Evolutionary conservation across 2,113 vertebrate species (phyloP).

Genomic region (Sylvia atricapilla): DNA sequence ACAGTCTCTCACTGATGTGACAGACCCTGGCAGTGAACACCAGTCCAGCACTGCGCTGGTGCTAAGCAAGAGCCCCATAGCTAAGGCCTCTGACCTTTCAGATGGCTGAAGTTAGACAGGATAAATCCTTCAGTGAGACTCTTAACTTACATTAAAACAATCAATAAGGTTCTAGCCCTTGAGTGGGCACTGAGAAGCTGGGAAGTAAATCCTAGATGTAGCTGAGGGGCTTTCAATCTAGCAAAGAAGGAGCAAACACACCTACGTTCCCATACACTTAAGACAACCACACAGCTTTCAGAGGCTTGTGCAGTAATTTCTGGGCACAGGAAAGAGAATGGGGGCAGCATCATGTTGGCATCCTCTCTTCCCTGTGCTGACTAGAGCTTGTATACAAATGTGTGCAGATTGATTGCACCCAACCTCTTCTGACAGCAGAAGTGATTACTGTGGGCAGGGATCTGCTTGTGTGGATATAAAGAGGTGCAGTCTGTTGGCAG

Average conservation of each 20-base stretch:
- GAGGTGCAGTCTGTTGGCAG: constrained; percentile 26
- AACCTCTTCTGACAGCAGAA: constrained; percentile 1
- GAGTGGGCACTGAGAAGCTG: not conserved
- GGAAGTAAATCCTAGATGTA: not conserved
- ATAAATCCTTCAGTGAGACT: not conserved
- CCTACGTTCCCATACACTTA: not conserved
- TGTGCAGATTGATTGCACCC: not conserved
- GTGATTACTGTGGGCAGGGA: constrained; percentile 26
- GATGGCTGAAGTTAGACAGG: not conserved
- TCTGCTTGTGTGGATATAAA: constrained; percentile 13
- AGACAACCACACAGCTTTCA: not conserved
- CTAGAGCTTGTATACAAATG: not conserved
- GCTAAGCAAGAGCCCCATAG: not conserved
- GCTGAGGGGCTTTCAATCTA: not conserved
- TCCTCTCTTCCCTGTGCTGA: not conserved
- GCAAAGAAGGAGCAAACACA: not conserved
- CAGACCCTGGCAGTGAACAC: not conserved
- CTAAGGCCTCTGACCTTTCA: not conserved
- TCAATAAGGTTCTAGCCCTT: not conserved
- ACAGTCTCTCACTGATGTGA: not conserved
- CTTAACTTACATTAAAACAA: not conserved
- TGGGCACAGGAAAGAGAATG: not conserved
- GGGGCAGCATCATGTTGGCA: not conserved
- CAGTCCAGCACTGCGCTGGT: not conserved
- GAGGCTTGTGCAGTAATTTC: not conserved